Evolutionary conservation across 2,888 invertebrate species (phyloP), one percentile per base, ranked within the genome.

Genomic region (Tribolium freemani): DNA sequence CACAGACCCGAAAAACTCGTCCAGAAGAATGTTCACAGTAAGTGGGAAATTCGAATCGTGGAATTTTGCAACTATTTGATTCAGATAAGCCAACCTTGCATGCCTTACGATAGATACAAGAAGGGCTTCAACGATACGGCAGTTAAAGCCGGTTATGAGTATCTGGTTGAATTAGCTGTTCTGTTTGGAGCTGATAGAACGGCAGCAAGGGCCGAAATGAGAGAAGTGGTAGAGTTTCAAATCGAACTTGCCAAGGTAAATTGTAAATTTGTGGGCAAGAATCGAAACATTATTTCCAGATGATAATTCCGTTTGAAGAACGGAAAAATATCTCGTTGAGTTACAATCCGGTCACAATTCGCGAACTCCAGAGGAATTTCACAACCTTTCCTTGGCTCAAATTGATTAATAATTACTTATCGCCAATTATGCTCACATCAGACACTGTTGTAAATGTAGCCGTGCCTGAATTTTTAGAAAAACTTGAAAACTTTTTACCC

Each of bases 291-390:
- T 45, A 8, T 26, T 66, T 66, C 2, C 10, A 66, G 66, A 46
- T 68, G 4, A 31, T 44, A 11, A n/a, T 63, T 30, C 69, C 72
- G 6, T 64, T 38, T 8, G 69, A 70, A 21, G 45, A 69, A 30
- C 5, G 54, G 5, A 66, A 58, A 8, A 73, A 73, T 54, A 21
- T 9, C 0, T 31, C 61, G 0, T 50, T 63, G 20, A 54, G 61
- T 93, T 79, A 91, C 92, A 73, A 73, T 64, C 51, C 50, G 3
- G 58, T 56, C 10, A 73, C 73, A 2, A 63, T 73, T 16, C 9
- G 53, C 10, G 67, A 66, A n/a, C 50, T 73, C 10, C 73, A 73
- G 56, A 60, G 20, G 10, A 58, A 67, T n/a, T 61, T 51, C n/a
- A 26, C 73, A 3, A 61, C 38, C 11, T 30, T 73, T 26, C 70